Base-by-base conservation (phyloP, 2,113 vertebrate genomes). In the Indri indri region DNA sequence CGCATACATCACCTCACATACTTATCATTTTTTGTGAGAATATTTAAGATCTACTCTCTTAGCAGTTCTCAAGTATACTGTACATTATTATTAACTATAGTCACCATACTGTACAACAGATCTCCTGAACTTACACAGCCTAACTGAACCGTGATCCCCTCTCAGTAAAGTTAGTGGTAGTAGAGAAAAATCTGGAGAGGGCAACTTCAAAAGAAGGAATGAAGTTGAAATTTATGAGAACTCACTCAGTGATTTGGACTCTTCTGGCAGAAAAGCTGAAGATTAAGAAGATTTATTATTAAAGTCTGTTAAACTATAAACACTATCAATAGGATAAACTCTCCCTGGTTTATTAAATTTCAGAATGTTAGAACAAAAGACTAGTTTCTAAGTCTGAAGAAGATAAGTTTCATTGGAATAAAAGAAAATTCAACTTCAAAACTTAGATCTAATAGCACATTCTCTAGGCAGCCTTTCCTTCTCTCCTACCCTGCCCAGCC, bases 301-400 rank as follows among this genome's bases (percentile, higher is more conserved):
- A 3, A 80, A 81, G 74, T 90, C 77, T 74, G 6, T 86, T 87
- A 86, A 90, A 94, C 65, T 96, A 20, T 61, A 96, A 94, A 90
- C 47, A 88, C 13, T 90, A 47, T 73, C 65, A 50, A 34, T 59
- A 90, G 59, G 59, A 73, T 81, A 90, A 94, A 94, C 87, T 79
- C 45, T 63, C 37, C 57, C 54, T 96, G 88, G 59, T 68, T 94
- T 90, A 71, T 70, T 85, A 80, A 73, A 65, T 93, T 80, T 90
- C 65, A 65, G 22, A 84, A 57, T 79, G 17, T 47, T 96, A 74
- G 81, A 81, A 90, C 81, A 86, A 57, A 88, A 73, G 47, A 16
- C 54, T 66, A 57, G 73, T 87, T 86, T 66, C 73, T 81, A 81
- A 66, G 47, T 86, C 66, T 59, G 40, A 87, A 50, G 65, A 94